phyloP scores from a whole-genome alignment of 2,888 invertebrate genomes.

The Melipona beecheii region DNA sequence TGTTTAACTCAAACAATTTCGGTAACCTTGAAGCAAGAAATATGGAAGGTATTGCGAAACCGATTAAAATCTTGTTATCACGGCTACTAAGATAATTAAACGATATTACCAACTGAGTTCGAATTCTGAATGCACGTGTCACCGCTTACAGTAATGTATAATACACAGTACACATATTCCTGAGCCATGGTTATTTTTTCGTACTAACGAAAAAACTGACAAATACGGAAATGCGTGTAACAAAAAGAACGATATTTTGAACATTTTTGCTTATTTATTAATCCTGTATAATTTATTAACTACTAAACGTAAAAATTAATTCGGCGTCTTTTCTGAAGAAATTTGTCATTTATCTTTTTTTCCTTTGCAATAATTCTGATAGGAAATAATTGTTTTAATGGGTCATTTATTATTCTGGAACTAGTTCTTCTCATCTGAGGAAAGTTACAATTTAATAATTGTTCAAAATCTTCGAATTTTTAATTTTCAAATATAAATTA shows the following conservation, averaged over 20 bases:
- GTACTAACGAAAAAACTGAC: not conserved
- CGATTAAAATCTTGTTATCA: slow-evolving; percentile 63
- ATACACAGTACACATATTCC: not conserved
- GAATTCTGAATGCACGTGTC: slow-evolving; percentile 35
- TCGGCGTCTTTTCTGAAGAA: no score
- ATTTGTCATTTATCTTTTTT: no score
- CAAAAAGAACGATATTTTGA: not conserved
- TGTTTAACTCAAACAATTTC: slow-evolving; percentile 17
- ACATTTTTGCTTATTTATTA: not conserved
- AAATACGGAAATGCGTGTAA: slow-evolving; percentile 3
- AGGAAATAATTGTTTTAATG: no score
- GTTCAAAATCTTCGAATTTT: no score
- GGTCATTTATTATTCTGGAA: no score
- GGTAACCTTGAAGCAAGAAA: slow-evolving; percentile 14
- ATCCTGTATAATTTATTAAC: no score
- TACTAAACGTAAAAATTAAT: no score
- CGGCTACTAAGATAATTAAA: slow-evolving; percentile 42
- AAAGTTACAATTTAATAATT: no score
- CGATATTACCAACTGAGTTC: slow-evolving; percentile 30
- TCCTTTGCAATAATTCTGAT: no score
- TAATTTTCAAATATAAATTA: no score
- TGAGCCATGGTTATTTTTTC: not conserved
- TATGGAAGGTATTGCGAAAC: slow-evolving; percentile 21
- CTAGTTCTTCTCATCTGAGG: no score
- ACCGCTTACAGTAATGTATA: not conserved